These are phyloP conservation scores for Drosophila setifemur DNA, from an alignment of 1,140 invertebrate species.

Conservation along the genomic window DNA sequence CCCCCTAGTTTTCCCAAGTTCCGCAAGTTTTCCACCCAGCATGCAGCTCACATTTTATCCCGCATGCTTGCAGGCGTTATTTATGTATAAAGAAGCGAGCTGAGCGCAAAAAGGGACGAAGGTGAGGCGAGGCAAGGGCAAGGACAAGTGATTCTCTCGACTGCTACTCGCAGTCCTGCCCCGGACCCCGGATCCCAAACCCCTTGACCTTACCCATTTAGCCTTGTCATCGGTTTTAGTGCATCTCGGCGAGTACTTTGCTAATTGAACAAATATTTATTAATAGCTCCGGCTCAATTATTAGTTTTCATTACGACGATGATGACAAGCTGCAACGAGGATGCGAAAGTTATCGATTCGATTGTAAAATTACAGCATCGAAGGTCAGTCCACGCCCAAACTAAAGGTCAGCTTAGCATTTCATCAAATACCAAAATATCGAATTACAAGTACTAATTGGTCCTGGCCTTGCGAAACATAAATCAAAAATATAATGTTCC, in stretches of 20 bases:
- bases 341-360: conserved; percentile 3
- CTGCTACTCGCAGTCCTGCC: too few species aligned
- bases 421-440: too few species aligned
- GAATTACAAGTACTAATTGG: too few species aligned
- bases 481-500: too few species aligned
- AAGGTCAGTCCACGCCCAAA: conserved; percentile 1
- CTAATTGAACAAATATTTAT: conserved; percentile 58
- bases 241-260: conserved; percentile 19
- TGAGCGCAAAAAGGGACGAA: conserved; percentile 11
- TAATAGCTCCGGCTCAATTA: conserved; percentile 28
- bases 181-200: too few species aligned
- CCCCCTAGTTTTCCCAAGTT: too few species aligned
- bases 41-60: conserved; percentile 26
- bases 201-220: conserved; percentile 49
- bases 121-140: conserved; percentile 1
- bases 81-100: conserved; percentile 57
- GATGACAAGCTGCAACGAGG: conserved; percentile 5
- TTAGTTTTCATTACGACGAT: conserved; percentile 18
- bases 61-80: conserved; percentile 46
- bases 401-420: not conserved
- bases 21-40: too few species aligned
- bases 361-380: conserved; percentile 19
- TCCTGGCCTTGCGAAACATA: too few species aligned
- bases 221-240: conserved; percentile 56
- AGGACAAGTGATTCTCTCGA: conserved; percentile 21